Evolutionary conservation across 2,888 invertebrate species (phyloP).

Genomic region (Chorisops tibialis): DNA sequence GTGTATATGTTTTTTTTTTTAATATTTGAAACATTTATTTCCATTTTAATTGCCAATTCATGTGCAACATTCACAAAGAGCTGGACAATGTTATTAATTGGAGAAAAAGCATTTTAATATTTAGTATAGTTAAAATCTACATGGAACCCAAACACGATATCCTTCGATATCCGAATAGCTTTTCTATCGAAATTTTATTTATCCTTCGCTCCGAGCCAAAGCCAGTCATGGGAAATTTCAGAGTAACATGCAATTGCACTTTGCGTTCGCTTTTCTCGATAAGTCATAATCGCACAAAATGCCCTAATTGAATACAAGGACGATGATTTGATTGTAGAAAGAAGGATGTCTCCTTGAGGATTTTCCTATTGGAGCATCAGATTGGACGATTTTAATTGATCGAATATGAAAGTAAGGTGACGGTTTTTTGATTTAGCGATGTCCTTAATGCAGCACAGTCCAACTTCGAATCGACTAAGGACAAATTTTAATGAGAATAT

Average conservation of each 20-base stretch:
- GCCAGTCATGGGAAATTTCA: conserved; percentile 16
- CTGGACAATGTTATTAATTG: no score
- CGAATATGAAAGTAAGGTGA: conserved; percentile 1
- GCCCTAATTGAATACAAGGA: background rate
- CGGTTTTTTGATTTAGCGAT: background rate
- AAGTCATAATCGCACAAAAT: background rate
- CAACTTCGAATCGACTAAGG: background rate
- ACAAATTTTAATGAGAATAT: conserved; percentile 15
- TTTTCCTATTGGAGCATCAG: background rate
- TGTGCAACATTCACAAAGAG: no score
- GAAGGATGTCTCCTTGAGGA: background rate
- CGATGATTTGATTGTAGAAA: conserved; percentile 4
- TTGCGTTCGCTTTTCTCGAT: conserved; percentile 1
- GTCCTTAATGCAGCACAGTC: conserved; percentile 4
- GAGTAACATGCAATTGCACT: conserved; percentile 22
- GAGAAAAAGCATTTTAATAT: no score
- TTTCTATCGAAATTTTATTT: background rate
- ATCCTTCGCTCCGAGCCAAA: conserved; percentile 18
- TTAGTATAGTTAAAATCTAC: no score
- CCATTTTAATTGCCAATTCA: no score
- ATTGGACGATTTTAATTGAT: no score
- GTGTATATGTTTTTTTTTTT: no score
- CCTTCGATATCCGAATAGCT: no score
- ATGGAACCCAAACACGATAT: no score
- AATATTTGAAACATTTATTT: no score